Evolutionary conservation across 2,888 invertebrate species (phyloP), one percentile per base, ranked within the genome.

Genomic region (Acanthosoma haemorrhoidale): DNA sequence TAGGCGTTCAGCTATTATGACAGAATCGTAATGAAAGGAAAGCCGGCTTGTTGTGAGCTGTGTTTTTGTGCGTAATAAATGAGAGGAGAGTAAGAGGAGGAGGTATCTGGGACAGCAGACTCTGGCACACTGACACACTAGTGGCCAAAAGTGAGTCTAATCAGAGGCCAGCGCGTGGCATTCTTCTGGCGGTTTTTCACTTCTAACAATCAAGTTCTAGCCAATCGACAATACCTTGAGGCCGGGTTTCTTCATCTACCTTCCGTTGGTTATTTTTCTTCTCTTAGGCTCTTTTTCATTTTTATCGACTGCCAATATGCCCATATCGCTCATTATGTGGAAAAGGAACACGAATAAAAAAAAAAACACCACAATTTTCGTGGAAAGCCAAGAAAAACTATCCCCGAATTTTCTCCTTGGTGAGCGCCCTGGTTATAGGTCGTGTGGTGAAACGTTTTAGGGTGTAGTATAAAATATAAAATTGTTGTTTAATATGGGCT

Each of bases 71-170:
- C 0, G 51, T n/a, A 51, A 51, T 25, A 25, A n/a, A 25, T 1
- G 51, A 51, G 51, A 4, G 29, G 51, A n/a, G 51, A 32, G 32
- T 4, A 6, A 32, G 32, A 6, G 32, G 32, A 4, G 9, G 32
- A 6, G 32, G 51, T 51, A 51, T 25, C n/a, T 18, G 51, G 51
- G 25, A 8, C 25, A 25, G 4, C 4, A n/a, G 13, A 5, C n/a
- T 2, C n/a, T 25, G 51, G 51, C 51, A 51, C 51, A 51, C 51
- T 51, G 51, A 51, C 51, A 51, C 25, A 51, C 51, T 51, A 43
- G 18, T 16, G 18, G 11, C 9, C 43, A 4, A 2, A 4, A 1
- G 43, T 18, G 18, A 21, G 9, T 21, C 43, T 21, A 21, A 51
- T 51, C 43, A n/a, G n/a, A n/a, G n/a, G n/a, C 15, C 25, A 2